Conservation (phyloP, 2,888 invertebrate species). For the Cantharis lateralis region DNA sequence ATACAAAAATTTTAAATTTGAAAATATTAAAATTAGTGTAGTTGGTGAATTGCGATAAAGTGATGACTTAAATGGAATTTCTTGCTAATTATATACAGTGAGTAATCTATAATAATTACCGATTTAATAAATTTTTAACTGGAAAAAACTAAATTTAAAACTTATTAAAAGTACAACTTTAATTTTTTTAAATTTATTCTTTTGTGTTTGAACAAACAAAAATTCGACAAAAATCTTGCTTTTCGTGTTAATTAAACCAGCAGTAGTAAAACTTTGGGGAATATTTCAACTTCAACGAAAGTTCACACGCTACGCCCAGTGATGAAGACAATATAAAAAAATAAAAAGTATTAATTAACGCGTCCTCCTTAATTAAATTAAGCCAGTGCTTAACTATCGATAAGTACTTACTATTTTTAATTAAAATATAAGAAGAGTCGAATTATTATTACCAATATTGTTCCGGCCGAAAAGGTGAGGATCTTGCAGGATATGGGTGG, state of each 20-base stretch:
- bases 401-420: too few relatives aligned
- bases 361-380: too few relatives aligned
- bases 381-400: too few relatives aligned
- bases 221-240: not conserved
- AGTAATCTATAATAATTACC: not conserved
- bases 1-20: not conserved
- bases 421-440: not conserved
- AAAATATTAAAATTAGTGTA: not conserved
- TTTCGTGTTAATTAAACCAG: not conserved
- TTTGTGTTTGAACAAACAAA: not conserved
- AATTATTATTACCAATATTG: not conserved
- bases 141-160: not conserved
- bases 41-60: not conserved
- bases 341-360: not conserved
- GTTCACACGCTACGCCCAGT: not conserved
- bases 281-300: not conserved
- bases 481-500: not conserved
- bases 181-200: not conserved
- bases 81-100: not conserved
- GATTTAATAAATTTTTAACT: not conserved
- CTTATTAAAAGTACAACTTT: not conserved
- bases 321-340: not conserved
- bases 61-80: not conserved
- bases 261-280: not conserved
- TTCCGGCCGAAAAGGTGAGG: not conserved